Percentiles rank a stretch among this genome's conserved stretches.
phyloP scores from a whole-genome alignment of 2,888 invertebrate species.

The Eupithecia pulchellata region DNA sequence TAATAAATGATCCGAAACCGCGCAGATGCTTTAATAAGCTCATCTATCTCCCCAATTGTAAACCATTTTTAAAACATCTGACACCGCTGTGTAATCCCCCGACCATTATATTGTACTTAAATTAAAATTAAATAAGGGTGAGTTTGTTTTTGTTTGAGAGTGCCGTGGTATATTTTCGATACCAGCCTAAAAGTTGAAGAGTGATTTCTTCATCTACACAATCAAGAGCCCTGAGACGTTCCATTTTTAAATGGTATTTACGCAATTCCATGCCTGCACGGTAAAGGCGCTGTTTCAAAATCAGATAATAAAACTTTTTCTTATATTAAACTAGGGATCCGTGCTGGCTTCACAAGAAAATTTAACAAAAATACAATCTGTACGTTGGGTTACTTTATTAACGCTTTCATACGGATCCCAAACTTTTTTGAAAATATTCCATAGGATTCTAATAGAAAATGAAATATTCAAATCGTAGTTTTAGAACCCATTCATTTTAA shows the following conservation, averaged over 20 bases:
- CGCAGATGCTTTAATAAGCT: constrained; percentile 43
- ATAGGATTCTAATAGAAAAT: no score
- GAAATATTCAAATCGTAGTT: no score
- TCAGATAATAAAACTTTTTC: background rate
- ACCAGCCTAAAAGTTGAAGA: background rate
- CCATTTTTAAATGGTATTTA: background rate
- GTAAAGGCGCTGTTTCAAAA: background rate
- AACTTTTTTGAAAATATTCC: no score
- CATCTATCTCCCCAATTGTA: constrained; percentile 35
- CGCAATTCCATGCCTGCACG: background rate
- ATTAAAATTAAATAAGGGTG: constrained; percentile 20
- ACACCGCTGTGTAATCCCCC: constrained; percentile 48
- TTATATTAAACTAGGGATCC: no score
- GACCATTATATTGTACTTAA: constrained; percentile 53
- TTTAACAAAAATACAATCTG: no score
- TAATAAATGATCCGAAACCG: constrained; percentile 28
- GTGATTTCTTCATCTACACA: background rate
- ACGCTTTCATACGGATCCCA: no score
- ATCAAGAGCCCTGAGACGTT: background rate
- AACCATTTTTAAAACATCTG: constrained; percentile 49
- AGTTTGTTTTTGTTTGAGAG: background rate
- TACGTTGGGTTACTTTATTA: no score
- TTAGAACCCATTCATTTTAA: no score
- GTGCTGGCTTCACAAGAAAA: no score
- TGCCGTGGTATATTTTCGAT: background rate